phyloP scores from a whole-genome alignment of 2,888 invertebrate species.

The Clistopyga incitator region DNA sequence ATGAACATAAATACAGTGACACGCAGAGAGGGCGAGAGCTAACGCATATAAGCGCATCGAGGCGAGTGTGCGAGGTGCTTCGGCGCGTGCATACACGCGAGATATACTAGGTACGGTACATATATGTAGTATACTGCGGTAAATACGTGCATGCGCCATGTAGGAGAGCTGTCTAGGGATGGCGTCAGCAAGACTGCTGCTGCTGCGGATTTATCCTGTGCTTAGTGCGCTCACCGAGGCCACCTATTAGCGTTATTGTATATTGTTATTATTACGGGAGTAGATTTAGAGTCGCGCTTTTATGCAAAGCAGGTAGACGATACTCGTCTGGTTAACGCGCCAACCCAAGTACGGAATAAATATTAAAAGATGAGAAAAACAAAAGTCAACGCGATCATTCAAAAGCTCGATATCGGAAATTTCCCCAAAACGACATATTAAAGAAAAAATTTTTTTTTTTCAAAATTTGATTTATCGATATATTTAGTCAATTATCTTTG shows the following conservation, averaged over 20 bases:
- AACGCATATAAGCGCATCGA: conserved; percentile 53
- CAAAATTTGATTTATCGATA: no score
- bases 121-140: conserved; percentile 44
- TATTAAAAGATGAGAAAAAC: background rate
- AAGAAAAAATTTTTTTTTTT: no score
- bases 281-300: conserved; percentile 73
- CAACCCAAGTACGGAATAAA: conserved; percentile 32
- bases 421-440: no score
- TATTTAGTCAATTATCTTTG: no score
- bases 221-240: conserved; percentile 70
- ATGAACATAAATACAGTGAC: conserved; percentile 65
- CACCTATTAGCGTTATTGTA: conserved; percentile 78
- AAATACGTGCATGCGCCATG: conserved; percentile 46
- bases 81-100: conserved; percentile 38
- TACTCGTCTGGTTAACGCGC: conserved; percentile 54
- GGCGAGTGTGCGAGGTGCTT: conserved; percentile 43
- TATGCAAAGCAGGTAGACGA: conserved; percentile 74
- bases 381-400: background rate
- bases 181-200: conserved; percentile 74
- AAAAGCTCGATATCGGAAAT: background rate
- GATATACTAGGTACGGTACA: conserved; percentile 47
- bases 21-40: conserved; percentile 26
- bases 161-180: conserved; percentile 67
- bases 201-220: conserved; percentile 73
- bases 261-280: conserved; percentile 76